These are phyloP conservation scores for Tuta absoluta DNA, from an alignment of 2,888 invertebrate species.

Conservation along the genomic window DNA sequence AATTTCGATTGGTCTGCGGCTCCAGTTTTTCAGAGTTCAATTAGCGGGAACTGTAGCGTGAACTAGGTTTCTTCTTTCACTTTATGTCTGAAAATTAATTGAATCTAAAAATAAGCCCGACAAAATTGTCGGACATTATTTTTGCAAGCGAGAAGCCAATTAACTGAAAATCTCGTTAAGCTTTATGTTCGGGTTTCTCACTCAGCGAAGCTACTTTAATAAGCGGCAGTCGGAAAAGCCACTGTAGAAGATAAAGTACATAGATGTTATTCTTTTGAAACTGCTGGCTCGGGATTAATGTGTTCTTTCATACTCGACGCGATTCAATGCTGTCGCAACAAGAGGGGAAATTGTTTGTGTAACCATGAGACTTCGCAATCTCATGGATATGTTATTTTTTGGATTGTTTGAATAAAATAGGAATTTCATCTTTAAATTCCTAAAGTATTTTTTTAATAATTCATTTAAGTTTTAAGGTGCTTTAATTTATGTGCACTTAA, in stretches of 20 bases:
- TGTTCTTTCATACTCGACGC: background rate
- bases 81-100: constrained; percentile 34
- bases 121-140: constrained; percentile 16
- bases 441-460: no score
- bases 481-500: no score
- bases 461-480: no score
- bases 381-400: no score
- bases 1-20: constrained; percentile 31
- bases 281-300: background rate
- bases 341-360: background rate
- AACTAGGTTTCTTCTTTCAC: constrained; percentile 40
- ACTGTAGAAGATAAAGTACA: background rate
- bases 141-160: constrained; percentile 8
- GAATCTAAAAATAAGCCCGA: constrained; percentile 21
- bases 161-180: constrained; percentile 15
- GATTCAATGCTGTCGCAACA: background rate
- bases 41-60: constrained; percentile 54
- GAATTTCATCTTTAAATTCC: no score
- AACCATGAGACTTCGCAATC: background rate
- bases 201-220: constrained; percentile 7
- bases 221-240: background rate
- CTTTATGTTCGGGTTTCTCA: constrained; percentile 2
- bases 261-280: constrained; percentile 1
- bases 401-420: no score
- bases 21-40: constrained; percentile 49